Conservation (phyloP, 2,888 invertebrate species). For the Papilio elwesi region DNA sequence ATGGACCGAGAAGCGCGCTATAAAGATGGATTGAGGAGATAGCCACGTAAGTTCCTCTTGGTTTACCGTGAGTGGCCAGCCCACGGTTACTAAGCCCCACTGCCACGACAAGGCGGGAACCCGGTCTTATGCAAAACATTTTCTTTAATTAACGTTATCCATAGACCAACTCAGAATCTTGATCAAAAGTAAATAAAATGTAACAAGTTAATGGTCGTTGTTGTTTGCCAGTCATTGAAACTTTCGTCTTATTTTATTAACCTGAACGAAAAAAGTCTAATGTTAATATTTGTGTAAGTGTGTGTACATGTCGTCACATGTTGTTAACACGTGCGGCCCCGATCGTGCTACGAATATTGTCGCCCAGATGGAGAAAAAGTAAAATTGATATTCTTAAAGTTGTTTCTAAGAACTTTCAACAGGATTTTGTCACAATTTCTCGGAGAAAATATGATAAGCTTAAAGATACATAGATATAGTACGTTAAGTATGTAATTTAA, state of each 20-base stretch:
- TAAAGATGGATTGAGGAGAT: no score
- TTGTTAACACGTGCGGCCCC: constrained; percentile 76
- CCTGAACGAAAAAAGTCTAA: constrained; percentile 44
- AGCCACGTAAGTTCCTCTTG: no score
- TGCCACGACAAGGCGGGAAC: no score
- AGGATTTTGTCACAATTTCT: constrained; percentile 62
- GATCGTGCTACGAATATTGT: constrained; percentile 79
- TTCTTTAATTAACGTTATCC: no score
- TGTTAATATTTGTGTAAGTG: constrained; percentile 49
- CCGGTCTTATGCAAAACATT: no score
- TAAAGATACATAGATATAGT: constrained; percentile 24
- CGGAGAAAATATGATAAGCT: constrained; percentile 25
- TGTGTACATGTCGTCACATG: constrained; percentile 51
- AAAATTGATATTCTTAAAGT: constrained; percentile 76
- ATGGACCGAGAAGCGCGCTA: no score
- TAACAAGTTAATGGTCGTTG: neutral
- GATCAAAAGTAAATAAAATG: no score
- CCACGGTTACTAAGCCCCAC: no score
- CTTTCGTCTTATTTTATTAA: constrained; percentile 6
- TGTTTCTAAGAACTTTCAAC: constrained; percentile 74
- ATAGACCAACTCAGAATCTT: no score
- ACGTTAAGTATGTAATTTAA: constrained; percentile 20
- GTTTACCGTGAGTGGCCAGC: no score
- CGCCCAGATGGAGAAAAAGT: constrained; percentile 78
- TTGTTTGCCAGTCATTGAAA: neutral